Evolutionary conservation across 2,113 vertebrate species (phyloP), one percentile per base, ranked within the genome.

Genomic region (Neoarius graeffei): DNA sequence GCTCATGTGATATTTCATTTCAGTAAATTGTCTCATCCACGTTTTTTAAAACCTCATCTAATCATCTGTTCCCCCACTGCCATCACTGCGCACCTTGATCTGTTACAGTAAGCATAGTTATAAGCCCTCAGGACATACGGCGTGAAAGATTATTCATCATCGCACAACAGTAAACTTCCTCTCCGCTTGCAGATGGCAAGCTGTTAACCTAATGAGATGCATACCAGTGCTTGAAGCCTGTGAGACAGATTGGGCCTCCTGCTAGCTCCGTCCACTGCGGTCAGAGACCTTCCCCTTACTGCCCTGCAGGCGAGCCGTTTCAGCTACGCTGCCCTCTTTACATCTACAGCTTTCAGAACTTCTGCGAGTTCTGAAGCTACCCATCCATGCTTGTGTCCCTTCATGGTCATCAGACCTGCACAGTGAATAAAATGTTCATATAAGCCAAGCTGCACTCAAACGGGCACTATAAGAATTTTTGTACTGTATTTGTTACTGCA

Each of bases 191-290:
- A 94, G 94, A 95, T 91, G 92, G 93, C 94, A 94, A 94, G 94
- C 94, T 95, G 95, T 95, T 95, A 88, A 52, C 89, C 92, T 95
- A 95, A 95, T 94, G 93, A 95, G 93, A 94, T 94, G 91, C 94
- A 93, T 93, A 91, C 93, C 93, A 92, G 88, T 59, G 5, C 91
- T 85, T 92, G 92, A 93, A 92, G 91, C 91, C 86, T 94, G 88
- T 79, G 91, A 94, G 84, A 94, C 91, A 91, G 93, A 95, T 94
- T 93, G 92, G 91, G 91, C 93, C 94, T 94, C 94, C 92, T 92
- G 92, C 92, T 93, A 95, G 91, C 87, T 14, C 42, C 88, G 89
- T 92, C 92, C 91, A 89, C 88, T 20, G 42, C 30, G 85, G 90
- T 90, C 42, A 85, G 73, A 86, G 91, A 93, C 90, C 91, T 93